Conservation (phyloP, 2,888 invertebrate genomes). For the Crocallis elinguaria region DNA sequence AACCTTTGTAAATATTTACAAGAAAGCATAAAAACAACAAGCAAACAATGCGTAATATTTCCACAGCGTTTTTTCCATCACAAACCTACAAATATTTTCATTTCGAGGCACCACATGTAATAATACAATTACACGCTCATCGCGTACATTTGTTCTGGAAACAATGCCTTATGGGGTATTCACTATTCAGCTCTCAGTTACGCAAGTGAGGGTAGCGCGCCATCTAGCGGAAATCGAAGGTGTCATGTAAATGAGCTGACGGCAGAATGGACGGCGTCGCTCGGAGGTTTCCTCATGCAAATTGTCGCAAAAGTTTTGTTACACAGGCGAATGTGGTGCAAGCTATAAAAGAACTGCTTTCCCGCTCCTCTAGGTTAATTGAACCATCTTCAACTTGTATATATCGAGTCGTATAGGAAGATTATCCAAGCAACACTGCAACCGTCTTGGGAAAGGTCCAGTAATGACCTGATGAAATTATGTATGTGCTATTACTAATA, state of each 20-base stretch:
- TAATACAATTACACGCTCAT: constrained; percentile 8
- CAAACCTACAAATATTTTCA: background rate
- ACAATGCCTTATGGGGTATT: constrained; percentile 25
- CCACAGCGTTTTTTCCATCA: background rate
- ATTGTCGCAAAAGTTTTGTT: constrained; percentile 48
- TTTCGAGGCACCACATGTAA: background rate
- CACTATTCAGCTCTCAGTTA: constrained; percentile 42
- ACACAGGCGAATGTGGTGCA: constrained; percentile 25
- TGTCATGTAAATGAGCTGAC: constrained; percentile 67
- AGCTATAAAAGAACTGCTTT: too few species aligned
- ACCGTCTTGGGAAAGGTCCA: too few species aligned
- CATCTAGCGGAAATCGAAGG: constrained; percentile 77
- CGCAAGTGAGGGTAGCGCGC: constrained; percentile 51
- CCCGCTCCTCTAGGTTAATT: too few species aligned
- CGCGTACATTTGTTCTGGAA: constrained; percentile 14
- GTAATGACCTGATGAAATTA: too few species aligned
- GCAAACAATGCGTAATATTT: too few species aligned
- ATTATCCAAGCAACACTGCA: too few species aligned
- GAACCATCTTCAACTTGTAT: too few species aligned
- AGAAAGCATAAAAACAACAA: too few species aligned
- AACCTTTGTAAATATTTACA: too few species aligned
- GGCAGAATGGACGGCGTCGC: constrained; percentile 54
- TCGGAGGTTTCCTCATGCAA: constrained; percentile 63
- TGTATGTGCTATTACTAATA: too few species aligned
- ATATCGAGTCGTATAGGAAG: too few species aligned